Conservation (phyloP, 2,888 invertebrate species). For the Cheilosia impressa region DNA sequence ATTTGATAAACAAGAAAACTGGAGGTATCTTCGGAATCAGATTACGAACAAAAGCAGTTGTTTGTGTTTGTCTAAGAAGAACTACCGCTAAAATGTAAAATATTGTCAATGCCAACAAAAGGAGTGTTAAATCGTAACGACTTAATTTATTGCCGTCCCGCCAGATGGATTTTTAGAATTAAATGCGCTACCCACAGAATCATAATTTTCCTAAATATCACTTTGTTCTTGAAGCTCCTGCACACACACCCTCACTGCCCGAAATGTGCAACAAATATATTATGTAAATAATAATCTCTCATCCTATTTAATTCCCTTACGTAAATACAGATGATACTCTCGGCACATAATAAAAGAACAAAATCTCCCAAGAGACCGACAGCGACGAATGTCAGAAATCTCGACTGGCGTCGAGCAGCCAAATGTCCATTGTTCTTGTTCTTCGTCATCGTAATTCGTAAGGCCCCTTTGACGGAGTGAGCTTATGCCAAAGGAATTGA, state of each 20-base stretch:
- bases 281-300: conserved; percentile 39
- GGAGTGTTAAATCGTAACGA: no score
- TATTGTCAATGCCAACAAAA: no score
- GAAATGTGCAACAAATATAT: conserved; percentile 66
- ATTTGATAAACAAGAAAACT: no score
- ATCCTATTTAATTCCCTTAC: conserved; percentile 47
- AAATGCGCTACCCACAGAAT: not conserved
- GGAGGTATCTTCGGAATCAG: no score
- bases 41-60: no score
- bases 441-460: conserved; percentile 41
- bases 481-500: conserved; percentile 65
- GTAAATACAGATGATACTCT: conserved; percentile 67
- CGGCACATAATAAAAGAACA: conserved; percentile 69
- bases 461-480: conserved; percentile 35
- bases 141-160: not conserved
- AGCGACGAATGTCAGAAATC: conserved; percentile 24
- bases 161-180: not conserved
- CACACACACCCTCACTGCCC: not conserved
- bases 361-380: conserved; percentile 59
- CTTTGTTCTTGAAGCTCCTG: conserved; percentile 7
- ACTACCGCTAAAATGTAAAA: no score
- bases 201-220: not conserved
- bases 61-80: no score
- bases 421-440: conserved; percentile 56
- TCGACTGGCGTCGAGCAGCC: conserved; percentile 52